Percentiles rank a stretch among this genome's conserved stretches.
Conservation (phyloP, 2,797 vertebrate species). For the Helarctos malayanus region DNA sequence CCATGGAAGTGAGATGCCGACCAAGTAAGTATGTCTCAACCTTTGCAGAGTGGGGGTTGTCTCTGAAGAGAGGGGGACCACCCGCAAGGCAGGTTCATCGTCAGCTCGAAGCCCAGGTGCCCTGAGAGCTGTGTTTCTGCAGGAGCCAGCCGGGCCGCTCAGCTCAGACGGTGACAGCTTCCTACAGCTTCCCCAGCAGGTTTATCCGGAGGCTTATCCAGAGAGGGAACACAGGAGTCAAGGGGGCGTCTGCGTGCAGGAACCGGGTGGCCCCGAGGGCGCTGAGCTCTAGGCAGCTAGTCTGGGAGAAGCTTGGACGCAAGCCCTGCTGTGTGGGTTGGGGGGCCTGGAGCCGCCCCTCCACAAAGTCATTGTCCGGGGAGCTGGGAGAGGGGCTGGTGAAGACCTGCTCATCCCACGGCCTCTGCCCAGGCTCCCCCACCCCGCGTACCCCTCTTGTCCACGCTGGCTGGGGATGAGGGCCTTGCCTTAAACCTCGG, state of each 20-base stretch:
- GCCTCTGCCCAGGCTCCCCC: background rate
- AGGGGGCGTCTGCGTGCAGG: background rate
- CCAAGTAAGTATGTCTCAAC: background rate
- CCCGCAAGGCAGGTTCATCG: rapidly evolving
- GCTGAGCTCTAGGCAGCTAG: background rate
- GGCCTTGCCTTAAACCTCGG: background rate
- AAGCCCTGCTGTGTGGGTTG: background rate
- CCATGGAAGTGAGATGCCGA: background rate
- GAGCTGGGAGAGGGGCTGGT: rapidly evolving
- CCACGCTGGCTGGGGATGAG: rapidly evolving
- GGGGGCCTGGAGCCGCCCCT: too few relatives aligned
- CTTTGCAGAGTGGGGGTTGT: background rate
- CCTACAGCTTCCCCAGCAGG: background rate
- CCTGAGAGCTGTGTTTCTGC: rapidly evolving
- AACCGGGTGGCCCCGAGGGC: background rate
- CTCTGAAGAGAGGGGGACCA: background rate
- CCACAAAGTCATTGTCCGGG: rapidly evolving
- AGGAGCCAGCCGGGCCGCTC: background rate
- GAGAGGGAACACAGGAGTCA: background rate
- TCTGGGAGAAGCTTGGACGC: background rate
- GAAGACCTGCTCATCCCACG: rapidly evolving
- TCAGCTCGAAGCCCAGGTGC: background rate
- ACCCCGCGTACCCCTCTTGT: rapidly evolving
- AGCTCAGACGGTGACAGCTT: rapidly evolving
- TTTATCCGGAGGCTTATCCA: background rate